Evolutionary conservation across 2,797 vertebrate species (phyloP).

Genomic region (Cygnus olor): DNA sequence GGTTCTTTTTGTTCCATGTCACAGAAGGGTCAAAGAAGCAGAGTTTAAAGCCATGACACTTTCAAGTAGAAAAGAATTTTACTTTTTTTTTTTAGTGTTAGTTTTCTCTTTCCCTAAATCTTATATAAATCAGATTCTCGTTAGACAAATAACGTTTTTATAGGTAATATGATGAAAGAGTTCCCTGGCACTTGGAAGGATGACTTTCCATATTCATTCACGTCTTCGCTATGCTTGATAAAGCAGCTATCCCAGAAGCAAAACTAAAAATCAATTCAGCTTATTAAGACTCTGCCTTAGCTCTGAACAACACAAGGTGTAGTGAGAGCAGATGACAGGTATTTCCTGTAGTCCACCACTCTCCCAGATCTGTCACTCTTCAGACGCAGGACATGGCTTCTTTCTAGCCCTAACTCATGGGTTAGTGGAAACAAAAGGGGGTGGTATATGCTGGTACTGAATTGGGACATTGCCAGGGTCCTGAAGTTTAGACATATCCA

Average conservation of each 20-base stretch:
- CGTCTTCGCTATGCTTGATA: neutral
- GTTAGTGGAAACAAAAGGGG: neutral
- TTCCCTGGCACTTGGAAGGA: neutral
- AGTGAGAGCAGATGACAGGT: neutral
- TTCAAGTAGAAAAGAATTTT: neutral
- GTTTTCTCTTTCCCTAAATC: neutral
- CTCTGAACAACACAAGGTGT: neutral
- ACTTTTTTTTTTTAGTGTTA: neutral
- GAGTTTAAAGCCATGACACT: neutral
- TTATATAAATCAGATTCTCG: neutral
- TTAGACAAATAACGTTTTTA: neutral
- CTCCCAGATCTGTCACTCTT: neutral
- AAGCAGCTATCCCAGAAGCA: neutral
- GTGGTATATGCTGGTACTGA: neutral
- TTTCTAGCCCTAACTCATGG: neutral
- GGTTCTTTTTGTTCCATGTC: neutral
- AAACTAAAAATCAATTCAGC: neutral
- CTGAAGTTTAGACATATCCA: neutral
- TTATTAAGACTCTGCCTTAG: neutral
- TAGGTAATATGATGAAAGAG: neutral
- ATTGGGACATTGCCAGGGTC: neutral
- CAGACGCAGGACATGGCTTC: neutral
- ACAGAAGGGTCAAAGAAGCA: neutral
- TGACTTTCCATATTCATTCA: neutral
- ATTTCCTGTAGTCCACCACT: neutral